Conservation (phyloP, 1,140 invertebrate species). For the Mactra quadrangularis region DNA sequence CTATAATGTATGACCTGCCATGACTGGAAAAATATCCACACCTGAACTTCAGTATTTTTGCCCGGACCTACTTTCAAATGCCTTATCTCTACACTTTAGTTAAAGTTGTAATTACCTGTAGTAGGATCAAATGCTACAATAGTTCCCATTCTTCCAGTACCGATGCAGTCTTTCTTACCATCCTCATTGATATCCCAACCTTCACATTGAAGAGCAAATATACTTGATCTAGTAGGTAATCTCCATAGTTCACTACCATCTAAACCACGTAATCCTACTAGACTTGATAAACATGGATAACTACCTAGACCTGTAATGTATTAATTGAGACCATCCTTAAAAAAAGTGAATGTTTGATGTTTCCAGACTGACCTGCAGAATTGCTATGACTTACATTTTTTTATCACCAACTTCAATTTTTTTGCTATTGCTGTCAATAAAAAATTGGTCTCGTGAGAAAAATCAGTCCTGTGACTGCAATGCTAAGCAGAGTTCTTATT, state of each 20-base stretch:
- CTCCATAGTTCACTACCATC: slow-evolving; percentile 78
- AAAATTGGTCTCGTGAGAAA: too few species aligned
- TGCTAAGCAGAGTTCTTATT: too few species aligned
- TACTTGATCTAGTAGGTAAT: slow-evolving; percentile 61
- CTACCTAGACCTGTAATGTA: slow-evolving; percentile 59
- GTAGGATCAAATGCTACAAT: slow-evolving; percentile 75
- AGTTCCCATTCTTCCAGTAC: slow-evolving; percentile 70
- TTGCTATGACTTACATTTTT: background rate
- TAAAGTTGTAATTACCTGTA: slow-evolving; percentile 74
- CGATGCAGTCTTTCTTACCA: slow-evolving; percentile 76
- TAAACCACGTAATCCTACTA: slow-evolving; percentile 75
- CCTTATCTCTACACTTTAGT: too few species aligned
- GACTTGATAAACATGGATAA: slow-evolving; percentile 68
- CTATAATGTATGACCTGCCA: too few species aligned
- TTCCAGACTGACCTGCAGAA: too few species aligned
- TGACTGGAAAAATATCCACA: too few species aligned
- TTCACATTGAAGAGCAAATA: slow-evolving; percentile 74
- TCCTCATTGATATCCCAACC: slow-evolving; percentile 79
- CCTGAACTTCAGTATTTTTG: too few species aligned
- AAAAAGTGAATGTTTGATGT: background rate
- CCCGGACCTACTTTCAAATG: too few species aligned
- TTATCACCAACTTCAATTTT: too few species aligned
- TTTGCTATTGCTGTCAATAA: too few species aligned
- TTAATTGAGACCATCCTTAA: too few species aligned
- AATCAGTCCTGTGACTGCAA: too few species aligned